Evolutionary conservation across 2,888 invertebrate species (phyloP).

Genomic region (Mythimna ferrago): DNA sequence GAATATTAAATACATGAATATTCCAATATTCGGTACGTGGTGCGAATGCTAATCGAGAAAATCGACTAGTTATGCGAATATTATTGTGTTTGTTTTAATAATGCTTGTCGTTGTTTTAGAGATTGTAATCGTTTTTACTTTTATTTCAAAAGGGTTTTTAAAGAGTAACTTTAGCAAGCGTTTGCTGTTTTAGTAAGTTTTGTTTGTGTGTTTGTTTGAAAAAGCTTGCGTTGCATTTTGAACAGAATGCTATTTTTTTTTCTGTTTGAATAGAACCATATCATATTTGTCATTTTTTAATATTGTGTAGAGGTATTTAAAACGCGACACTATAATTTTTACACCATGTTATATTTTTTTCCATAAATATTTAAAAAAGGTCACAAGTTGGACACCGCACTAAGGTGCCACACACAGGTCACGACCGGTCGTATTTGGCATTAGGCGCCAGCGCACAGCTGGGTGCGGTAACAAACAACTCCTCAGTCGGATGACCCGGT

Average conservation of each 20-base stretch:
- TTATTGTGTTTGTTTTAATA: conserved; percentile 52
- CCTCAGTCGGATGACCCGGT: no score
- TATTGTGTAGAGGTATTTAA: no score
- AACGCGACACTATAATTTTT: no score
- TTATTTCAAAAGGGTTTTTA: conserved; percentile 15
- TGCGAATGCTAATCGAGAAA: conserved; percentile 44
- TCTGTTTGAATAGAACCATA: no score
- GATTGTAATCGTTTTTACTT: conserved; percentile 22
- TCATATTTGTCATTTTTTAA: no score
- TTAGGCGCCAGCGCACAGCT: no score
- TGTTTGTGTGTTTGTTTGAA: not conserved
- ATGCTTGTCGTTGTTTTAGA: conserved; percentile 24
- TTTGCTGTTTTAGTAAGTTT: not conserved
- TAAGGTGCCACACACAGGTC: no score
- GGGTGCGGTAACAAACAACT: no score
- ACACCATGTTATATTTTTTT: no score
- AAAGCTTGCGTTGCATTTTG: not conserved
- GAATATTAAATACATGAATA: conserved; percentile 59
- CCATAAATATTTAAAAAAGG: no score
- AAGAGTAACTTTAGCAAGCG: not conserved
- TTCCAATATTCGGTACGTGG: conserved; percentile 51
- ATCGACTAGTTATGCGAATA: conserved; percentile 37
- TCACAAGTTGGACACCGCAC: no score
- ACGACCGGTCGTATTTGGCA: no score
- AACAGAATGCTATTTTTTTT: not conserved